phyloP scores from a whole-genome alignment of 2,113 vertebrate species.

The Catharus bicknelli region DNA sequence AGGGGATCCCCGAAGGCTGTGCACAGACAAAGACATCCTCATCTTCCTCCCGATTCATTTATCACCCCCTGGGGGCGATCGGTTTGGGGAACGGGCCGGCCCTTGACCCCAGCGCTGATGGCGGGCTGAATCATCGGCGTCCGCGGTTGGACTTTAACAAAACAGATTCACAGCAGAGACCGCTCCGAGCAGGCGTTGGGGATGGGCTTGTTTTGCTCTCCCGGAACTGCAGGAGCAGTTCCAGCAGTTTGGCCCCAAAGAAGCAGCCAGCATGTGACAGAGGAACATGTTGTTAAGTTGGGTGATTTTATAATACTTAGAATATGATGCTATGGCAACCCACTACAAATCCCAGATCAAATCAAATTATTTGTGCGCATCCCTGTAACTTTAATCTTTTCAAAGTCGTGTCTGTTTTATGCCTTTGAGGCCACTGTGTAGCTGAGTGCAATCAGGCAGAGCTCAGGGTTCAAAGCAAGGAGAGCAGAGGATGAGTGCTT shows the following conservation, averaged over 20 bases:
- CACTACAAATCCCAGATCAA: slow-evolving; percentile 57
- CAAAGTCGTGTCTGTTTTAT: background rate
- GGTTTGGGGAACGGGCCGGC: background rate
- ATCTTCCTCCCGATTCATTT: background rate
- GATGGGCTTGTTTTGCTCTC: slow-evolving; percentile 32
- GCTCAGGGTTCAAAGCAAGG: slow-evolving; percentile 27
- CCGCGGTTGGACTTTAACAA: background rate
- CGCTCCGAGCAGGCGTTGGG: background rate
- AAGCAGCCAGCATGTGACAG: slow-evolving; percentile 28
- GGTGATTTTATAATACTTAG: slow-evolving; percentile 46
- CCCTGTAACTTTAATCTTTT: slow-evolving; percentile 48
- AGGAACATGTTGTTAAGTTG: slow-evolving; percentile 47
- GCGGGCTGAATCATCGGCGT: background rate
- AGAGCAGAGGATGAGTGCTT: slow-evolving; percentile 1
- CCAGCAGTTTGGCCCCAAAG: slow-evolving; percentile 40
- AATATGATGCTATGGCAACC: slow-evolving; percentile 63
- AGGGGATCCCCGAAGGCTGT: background rate
- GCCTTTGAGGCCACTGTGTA: slow-evolving; percentile 27
- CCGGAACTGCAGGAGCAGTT: background rate
- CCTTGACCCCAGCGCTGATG: background rate
- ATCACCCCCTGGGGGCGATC: background rate
- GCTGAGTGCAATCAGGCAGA: slow-evolving; percentile 23
- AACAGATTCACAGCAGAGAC: background rate
- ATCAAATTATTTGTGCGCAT: slow-evolving; percentile 48
- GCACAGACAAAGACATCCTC: fast-evolving